Conservation (phyloP, 2,797 vertebrate genomes). For the Onychomys leucogaster region DNA sequence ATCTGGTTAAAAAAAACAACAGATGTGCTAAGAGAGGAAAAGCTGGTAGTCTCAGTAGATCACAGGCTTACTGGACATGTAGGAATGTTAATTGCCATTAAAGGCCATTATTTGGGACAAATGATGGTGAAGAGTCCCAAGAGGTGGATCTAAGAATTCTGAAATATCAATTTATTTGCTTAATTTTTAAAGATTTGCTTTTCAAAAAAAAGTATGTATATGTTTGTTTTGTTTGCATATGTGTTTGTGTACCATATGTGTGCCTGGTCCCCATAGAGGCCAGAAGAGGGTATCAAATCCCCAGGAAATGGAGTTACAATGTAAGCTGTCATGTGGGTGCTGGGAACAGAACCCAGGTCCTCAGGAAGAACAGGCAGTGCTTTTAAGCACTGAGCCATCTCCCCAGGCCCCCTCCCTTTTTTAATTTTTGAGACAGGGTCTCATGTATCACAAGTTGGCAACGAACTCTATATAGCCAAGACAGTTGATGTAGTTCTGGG, state of each 20-base stretch:
- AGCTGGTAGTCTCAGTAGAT: neutral
- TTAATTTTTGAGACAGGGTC: neutral
- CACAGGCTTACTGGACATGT: neutral
- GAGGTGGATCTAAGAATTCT: neutral
- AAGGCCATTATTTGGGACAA: constrained; percentile 60
- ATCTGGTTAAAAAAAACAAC: neutral
- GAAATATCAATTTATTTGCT: neutral
- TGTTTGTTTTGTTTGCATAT: neutral
- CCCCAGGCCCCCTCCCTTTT: neutral
- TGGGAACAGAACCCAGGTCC: neutral
- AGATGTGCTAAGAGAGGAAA: neutral
- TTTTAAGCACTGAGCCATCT: neutral
- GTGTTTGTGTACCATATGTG: neutral
- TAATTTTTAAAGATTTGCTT: neutral
- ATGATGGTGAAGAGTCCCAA: constrained; percentile 37
- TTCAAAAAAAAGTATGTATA: neutral
- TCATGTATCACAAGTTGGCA: neutral
- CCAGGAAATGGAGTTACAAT: neutral
- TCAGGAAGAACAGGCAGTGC: neutral
- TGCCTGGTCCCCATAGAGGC: neutral
- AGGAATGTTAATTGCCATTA: constrained; percentile 47
- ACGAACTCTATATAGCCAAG: neutral
- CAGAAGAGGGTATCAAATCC: neutral
- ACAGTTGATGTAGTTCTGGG: neutral
- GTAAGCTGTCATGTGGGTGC: neutral